These are phyloP conservation scores for Agriopis leucophaearia DNA, from an alignment of 2,888 invertebrate species.

Conservation along the genomic window DNA sequence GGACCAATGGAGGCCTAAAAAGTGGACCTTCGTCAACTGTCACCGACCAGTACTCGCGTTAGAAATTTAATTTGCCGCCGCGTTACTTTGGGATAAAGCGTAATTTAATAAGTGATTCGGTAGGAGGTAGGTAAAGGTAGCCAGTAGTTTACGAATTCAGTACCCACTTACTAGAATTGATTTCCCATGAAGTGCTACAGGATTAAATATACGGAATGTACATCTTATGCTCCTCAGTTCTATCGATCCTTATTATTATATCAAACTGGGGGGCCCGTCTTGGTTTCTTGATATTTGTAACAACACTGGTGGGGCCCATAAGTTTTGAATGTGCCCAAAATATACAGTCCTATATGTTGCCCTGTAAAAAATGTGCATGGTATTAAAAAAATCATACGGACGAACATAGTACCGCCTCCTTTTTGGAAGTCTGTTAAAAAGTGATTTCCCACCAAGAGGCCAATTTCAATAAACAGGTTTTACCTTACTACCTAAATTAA, in stretches of 20 bases:
- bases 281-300: neutral
- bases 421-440: no score
- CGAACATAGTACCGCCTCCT: no score
- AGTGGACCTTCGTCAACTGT: slow-evolving; percentile 76
- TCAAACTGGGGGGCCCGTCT: neutral
- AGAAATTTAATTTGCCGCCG: slow-evolving; percentile 77
- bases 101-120: slow-evolving; percentile 60
- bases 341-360: neutral
- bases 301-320: neutral
- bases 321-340: neutral
- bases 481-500: no score
- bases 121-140: slow-evolving; percentile 36
- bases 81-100: slow-evolving; percentile 55
- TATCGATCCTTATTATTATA: no score
- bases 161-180: neutral
- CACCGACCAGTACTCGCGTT: slow-evolving; percentile 63
- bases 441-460: no score
- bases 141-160: slow-evolving; percentile 29
- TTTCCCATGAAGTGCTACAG: no score
- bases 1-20: slow-evolving; percentile 54
- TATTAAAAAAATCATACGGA: no score
- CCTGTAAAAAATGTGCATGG: neutral
- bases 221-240: no score
- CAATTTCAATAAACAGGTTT: no score
- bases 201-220: no score